Percentiles rank a stretch among this genome's conserved stretches.
Evolutionary conservation across 2,888 invertebrate species (phyloP).

Genomic region (Drosophila nigricruria): DNA sequence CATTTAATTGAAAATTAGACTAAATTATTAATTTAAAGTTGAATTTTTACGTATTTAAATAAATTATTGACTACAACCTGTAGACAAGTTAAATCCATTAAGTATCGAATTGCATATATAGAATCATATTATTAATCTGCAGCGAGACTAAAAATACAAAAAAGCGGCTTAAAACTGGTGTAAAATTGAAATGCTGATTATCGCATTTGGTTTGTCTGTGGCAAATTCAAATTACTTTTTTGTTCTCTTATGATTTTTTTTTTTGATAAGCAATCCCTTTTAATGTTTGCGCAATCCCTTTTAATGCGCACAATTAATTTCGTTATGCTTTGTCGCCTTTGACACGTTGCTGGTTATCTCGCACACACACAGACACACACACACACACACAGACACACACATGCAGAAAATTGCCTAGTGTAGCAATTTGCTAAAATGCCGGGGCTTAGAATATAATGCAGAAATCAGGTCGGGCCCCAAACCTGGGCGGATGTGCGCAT

Average conservation of each 20-base stretch:
- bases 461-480: conserved; percentile 25
- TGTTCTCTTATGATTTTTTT: not conserved
- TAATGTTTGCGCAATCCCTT: conserved; percentile 73
- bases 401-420: conserved; percentile 6
- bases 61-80: not conserved
- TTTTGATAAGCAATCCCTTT: conserved; percentile 59
- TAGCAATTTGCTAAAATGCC: conserved; percentile 69
- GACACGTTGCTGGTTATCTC: conserved; percentile 49
- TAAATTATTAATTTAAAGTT: not conserved
- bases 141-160: conserved; percentile 1
- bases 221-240: conserved; percentile 34
- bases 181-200: conserved; percentile 70
- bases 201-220: conserved; percentile 64
- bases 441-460: conserved; percentile 63
- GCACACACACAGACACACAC: conserved; percentile 9
- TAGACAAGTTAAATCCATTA: conserved; percentile 7
- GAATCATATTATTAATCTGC: not conserved
- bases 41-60: not conserved
- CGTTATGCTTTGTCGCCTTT: conserved; percentile 77
- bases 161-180: conserved; percentile 38
- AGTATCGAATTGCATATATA: not conserved
- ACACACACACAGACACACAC: conserved; percentile 13
- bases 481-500: conserved; percentile 21
- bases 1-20: not conserved
- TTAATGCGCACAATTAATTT: conserved; percentile 80